A percentile compares a stretch with the other conserved stretches of the same genome.
Evolutionary conservation across 2,797 vertebrate species (phyloP).

Genomic region (Rhynchotus rufescens): DNA sequence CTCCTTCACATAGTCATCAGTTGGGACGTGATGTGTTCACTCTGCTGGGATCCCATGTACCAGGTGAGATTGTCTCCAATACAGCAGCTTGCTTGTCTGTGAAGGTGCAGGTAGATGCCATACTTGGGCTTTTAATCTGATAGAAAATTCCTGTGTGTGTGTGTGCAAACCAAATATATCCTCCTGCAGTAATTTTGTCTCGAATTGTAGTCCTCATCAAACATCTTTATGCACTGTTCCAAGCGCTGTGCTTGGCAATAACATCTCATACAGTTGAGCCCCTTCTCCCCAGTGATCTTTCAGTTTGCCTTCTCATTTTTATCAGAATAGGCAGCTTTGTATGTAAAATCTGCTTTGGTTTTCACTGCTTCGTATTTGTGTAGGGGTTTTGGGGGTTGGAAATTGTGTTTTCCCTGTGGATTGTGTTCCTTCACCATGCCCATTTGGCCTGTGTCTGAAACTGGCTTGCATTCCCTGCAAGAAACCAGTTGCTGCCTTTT

Average conservation of each 20-base stretch:
- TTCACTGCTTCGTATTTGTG: not conserved
- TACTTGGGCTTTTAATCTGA: not conserved
- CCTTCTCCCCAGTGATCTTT: not conserved
- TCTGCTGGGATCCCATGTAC: not conserved
- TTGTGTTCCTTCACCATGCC: fast-evolving
- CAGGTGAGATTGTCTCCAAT: not conserved
- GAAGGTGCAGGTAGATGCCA: not conserved
- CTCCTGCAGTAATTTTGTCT: not conserved
- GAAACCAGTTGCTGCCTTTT: not conserved
- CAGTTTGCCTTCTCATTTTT: not conserved
- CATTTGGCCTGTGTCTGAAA: not conserved
- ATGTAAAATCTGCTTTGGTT: not conserved
- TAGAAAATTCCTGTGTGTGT: not conserved
- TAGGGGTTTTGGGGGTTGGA: not conserved
- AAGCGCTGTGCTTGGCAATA: not conserved
- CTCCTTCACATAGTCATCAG: no score
- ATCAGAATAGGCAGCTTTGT: not conserved
- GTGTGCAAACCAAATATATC: not conserved
- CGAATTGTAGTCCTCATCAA: not conserved
- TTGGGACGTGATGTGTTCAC: no score
- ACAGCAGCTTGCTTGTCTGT: not conserved
- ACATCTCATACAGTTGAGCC: not conserved
- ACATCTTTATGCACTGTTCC: not conserved
- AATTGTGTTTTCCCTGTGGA: not conserved
- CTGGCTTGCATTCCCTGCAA: not conserved